Percentiles rank a stretch among this genome's conserved stretches.
phyloP scores from a whole-genome alignment of 64 coral and sea anemone genomes.

The Pachyseris speciosa region DNA sequence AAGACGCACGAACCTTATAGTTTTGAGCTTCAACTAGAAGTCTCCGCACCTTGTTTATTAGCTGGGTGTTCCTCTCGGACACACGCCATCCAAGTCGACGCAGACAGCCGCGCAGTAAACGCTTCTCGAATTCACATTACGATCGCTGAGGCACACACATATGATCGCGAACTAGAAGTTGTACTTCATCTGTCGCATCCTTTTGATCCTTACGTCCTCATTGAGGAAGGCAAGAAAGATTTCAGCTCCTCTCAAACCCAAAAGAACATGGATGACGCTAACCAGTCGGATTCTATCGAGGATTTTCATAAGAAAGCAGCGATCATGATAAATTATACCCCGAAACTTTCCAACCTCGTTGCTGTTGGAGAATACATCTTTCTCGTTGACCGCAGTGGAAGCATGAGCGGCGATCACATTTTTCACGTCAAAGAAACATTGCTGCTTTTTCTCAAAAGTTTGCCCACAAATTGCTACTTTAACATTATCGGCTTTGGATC shows the following conservation, averaged over 20 bases:
- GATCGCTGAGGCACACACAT: constrained; percentile 83
- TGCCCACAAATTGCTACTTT: constrained; percentile 84
- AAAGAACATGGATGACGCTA: background rate
- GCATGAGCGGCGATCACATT: constrained; percentile 95
- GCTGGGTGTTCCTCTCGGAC: constrained; percentile 90
- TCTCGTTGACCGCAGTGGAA: constrained; percentile 96
- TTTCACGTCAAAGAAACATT: constrained; percentile 92
- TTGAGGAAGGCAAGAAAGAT: constrained; percentile 88
- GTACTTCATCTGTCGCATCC: constrained; percentile 87
- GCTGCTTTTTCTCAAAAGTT: constrained; percentile 92
- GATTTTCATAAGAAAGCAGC: constrained; percentile 75
- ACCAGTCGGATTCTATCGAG: constrained; percentile 57
- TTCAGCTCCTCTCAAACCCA: background rate
- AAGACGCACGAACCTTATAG: constrained; percentile 78
- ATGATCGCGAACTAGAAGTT: constrained; percentile 87
- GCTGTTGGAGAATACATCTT: constrained; percentile 86
- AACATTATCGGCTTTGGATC: constrained; percentile 94
- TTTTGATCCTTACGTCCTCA: constrained; percentile 82
- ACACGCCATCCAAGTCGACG: constrained; percentile 95
- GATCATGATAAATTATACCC: constrained; percentile 82
- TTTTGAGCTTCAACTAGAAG: constrained; percentile 82
- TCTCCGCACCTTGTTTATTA: constrained; percentile 77
- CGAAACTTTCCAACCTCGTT: constrained; percentile 50
- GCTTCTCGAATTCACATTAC: constrained; percentile 89
- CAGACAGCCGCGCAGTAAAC: constrained; percentile 81